Evolutionary conservation across 1,140 invertebrate species (phyloP), one percentile per base, ranked within the genome.

Genomic region (Portunus trituberculatus): DNA sequence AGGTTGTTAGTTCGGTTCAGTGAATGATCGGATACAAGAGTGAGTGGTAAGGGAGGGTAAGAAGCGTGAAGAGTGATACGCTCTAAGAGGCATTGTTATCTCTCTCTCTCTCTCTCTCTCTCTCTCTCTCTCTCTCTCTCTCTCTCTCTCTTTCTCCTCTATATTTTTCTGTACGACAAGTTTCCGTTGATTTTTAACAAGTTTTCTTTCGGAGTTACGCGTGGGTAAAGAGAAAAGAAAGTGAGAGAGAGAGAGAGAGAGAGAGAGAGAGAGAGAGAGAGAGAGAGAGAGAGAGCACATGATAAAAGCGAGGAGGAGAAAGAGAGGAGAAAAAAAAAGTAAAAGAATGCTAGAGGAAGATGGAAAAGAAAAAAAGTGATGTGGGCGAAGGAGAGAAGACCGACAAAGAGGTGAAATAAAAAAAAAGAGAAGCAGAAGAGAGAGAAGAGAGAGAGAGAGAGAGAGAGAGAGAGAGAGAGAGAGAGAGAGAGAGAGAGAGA

Each of bases 31-130:
- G n/a, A n/a, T n/a, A n/a, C 67, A 2, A 2, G 25, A 76, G 12
- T n/a, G 67, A n/a, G 1, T 7, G 8, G 20, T 25, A n/a, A n/a
- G n/a, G n/a, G 59, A 1, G 25, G 67, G 6, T 25, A n/a, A 20
- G n/a, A 25, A 7, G 67, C 67, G 67, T 76, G n/a, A 76, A 76
- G 52, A 59, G 67, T n/a, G 67, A 20, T 25, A 76, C 20, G 67
- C 20, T 1, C 67, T 76, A 76, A 76, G 67, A 76, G 67, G 25
- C 67, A 76, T 76, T 76, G 67, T 76, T 76, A 25, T 76, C 67
- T 76, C 67, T 76, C 67, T 76, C 67, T 76, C 67, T 76, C 67
- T 76, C 67, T 76, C 67, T 76, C 67, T 76, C 67, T 76, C 67
- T 76, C 67, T 76, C 67, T 76, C 67, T 76, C 67, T 76, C 67